Evolutionary conservation across 2,888 invertebrate genomes (phyloP).

Genomic region (Galerucella calmariensis): DNA sequence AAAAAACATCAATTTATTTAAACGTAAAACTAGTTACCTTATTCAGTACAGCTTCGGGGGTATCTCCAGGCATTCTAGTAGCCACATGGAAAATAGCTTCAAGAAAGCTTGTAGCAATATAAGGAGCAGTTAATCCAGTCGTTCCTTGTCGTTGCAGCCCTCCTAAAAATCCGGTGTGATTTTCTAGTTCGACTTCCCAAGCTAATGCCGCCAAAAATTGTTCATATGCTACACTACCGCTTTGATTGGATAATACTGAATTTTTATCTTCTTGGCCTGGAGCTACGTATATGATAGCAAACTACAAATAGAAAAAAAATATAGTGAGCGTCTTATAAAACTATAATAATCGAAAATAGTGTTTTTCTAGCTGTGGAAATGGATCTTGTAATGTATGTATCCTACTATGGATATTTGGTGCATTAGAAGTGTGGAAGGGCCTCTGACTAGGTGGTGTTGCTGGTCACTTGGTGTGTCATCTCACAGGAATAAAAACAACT

Average conservation of each 20-base stretch:
- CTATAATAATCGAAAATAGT: too few species aligned
- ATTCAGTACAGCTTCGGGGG: constrained; percentile 86
- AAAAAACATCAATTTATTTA: constrained; percentile 3
- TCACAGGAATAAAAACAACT: too few species aligned
- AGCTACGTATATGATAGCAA: constrained; percentile 98
- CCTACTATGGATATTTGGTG: too few species aligned
- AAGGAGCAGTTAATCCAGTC: constrained; percentile 94
- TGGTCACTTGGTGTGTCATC: too few species aligned
- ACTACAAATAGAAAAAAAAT: constrained; percentile 56
- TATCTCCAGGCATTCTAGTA: constrained; percentile 94
- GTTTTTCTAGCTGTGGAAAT: too few species aligned
- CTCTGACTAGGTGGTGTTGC: too few species aligned
- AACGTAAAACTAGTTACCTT: constrained; percentile 70
- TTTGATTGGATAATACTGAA: constrained; percentile 90
- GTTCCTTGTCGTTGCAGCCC: constrained; percentile 91
- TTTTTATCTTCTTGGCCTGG: constrained; percentile 97
- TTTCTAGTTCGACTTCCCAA: constrained; percentile 90
- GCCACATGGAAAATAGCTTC: constrained; percentile 98
- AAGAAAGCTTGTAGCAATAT: constrained; percentile 91
- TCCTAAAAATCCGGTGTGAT: constrained; percentile 94
- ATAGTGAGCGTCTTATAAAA: too few species aligned
- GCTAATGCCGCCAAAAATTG: constrained; percentile 76
- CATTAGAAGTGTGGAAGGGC: too few species aligned
- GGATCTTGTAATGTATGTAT: too few species aligned
- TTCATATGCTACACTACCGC: constrained; percentile 94